Evolutionary conservation across 2,113 vertebrate species (phyloP), one percentile per base, ranked within the genome.

Genomic region (Leuciscus idus): DNA sequence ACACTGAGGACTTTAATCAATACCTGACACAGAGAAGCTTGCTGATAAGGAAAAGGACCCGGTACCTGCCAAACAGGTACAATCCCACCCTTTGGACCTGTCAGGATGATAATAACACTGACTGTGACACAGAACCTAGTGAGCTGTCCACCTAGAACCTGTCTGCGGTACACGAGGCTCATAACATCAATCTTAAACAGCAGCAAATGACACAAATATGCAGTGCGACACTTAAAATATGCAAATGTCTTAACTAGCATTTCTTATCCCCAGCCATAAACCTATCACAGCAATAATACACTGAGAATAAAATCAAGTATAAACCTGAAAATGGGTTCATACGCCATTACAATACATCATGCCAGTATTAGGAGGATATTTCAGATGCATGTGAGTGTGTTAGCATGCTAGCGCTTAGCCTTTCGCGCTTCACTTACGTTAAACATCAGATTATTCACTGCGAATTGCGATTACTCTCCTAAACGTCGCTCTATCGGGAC

Each of bases 401-500:
- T 81, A 81, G 78, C 78, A n/a, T 70, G 81, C 62, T 70, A 83
- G 62, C 81, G 43, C 39, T 8, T 68, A 50, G 59, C 12, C 43
- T 2, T 17, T 17, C 43, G 4, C 13, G 64, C 62, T 3, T 68
- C 46, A 83, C 81, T 68, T 52, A 83, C 81, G 11, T 19, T 13
- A 70, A 52, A 36, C 81, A 83, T 50, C 8, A n/a, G 46, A 52
- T 52, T 83, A 19, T 36, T 70, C 62, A 15, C 19, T 50, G 19
- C 50, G 85, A 55, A 66, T 74, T 55, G 86, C 26, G 21, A 74
- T 83, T 81, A 26, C 13, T 81, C 78, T 83, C 62, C 66, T 52
- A 85, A 74, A 57, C 87, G 23, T 23, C 52, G 15, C 64, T 84
- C n/a, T 73, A 85, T 72, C 43, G 59, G 26, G 30, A 81, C 76